These are phyloP conservation scores for Ardeotis arabs DNA, from an alignment of 2,113 vertebrate genomes.

Conservation along the genomic window DNA sequence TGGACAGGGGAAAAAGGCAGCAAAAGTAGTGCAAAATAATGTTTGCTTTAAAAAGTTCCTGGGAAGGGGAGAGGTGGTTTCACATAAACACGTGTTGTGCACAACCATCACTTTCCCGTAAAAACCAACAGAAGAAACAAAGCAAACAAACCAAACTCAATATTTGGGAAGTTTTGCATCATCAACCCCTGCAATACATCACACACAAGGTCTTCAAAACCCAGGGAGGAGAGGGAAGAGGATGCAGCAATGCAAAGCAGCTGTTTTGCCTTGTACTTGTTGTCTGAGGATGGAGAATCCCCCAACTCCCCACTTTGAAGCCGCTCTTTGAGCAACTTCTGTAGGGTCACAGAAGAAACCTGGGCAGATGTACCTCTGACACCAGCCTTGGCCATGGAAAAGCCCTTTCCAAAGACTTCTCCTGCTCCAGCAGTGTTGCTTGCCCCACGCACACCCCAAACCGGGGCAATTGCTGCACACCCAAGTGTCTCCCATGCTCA, in stretches of 20 bases:
- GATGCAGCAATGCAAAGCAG: background rate
- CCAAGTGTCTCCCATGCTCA: background rate
- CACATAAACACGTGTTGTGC: fast-evolving
- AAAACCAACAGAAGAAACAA: background rate
- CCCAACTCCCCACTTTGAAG: background rate
- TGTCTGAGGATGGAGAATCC: background rate
- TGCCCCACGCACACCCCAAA: background rate
- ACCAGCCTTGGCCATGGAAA: background rate
- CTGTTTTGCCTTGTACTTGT: fast-evolving
- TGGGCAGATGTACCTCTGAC: background rate
- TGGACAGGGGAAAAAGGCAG: background rate
- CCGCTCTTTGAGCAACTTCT: background rate
- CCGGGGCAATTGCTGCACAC: fast-evolving
- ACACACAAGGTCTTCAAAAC: background rate
- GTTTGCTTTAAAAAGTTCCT: background rate
- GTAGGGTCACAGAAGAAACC: background rate
- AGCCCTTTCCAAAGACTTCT: background rate
- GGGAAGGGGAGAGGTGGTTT: background rate
- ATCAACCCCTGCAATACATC: background rate
- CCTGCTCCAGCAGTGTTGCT: background rate
- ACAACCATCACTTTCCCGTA: fast-evolving
- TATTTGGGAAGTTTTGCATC: background rate
- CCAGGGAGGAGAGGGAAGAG: background rate
- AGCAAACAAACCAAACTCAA: background rate
- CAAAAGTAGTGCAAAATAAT: background rate